phyloP scores from a whole-genome alignment of 1,140 invertebrate genomes.

The Apolygus lucorum region DNA sequence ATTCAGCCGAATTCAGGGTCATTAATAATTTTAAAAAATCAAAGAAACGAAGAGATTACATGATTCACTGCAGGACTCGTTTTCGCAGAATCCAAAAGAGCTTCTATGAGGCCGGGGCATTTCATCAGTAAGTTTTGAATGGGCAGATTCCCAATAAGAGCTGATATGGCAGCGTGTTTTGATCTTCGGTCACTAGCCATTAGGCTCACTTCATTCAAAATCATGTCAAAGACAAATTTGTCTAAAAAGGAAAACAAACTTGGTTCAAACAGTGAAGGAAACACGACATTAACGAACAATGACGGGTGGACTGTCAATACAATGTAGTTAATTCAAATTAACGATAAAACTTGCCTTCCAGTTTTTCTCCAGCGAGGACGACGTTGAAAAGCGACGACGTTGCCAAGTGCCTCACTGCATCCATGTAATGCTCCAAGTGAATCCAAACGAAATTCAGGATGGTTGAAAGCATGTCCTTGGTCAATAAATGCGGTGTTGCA shows the following conservation, averaged over 20 bases:
- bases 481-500: not conserved
- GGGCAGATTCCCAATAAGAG: constrained; percentile 17
- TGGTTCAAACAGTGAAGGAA: not conserved
- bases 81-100: constrained; percentile 13
- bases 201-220: constrained; percentile 8
- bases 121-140: constrained; percentile 14
- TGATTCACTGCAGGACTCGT: constrained; percentile 5
- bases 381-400: constrained; percentile 41
- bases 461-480: not conserved
- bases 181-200: constrained; percentile 17
- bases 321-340: no score
- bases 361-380: constrained; percentile 29
- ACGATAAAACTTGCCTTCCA: constrained; percentile 15
- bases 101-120: constrained; percentile 21
- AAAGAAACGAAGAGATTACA: no score
- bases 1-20: no score
- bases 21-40: no score
- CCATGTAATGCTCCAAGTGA: constrained; percentile 46
- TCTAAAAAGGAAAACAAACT: constrained; percentile 22
- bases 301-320: no score
- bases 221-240: constrained; percentile 13
- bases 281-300: not conserved
- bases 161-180: constrained; percentile 25
- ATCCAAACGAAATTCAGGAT: constrained; percentile 41
- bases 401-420: constrained; percentile 47